Conservation (phyloP, 1,140 invertebrate genomes). For the Hycleus phaleratus region DNA sequence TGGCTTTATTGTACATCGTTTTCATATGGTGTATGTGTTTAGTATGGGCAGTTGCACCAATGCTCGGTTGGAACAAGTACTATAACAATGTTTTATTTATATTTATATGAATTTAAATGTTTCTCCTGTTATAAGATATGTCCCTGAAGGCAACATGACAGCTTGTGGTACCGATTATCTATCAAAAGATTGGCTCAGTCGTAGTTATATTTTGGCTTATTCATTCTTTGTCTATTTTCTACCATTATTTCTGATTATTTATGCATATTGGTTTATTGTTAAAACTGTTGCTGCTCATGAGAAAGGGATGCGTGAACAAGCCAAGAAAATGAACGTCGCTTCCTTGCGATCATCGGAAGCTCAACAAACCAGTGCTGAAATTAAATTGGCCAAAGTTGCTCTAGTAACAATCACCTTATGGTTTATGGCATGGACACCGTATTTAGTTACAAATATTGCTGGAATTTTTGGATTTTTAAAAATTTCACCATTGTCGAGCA, state of each 20-base stretch:
- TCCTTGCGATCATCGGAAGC: slow-evolving; percentile 62
- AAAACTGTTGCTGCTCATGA: slow-evolving; percentile 71
- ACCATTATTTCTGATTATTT: slow-evolving; percentile 64
- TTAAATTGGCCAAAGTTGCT: slow-evolving; percentile 71
- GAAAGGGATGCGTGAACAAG: slow-evolving; percentile 71
- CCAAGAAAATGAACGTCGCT: slow-evolving; percentile 78
- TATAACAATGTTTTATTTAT: too few species aligned
- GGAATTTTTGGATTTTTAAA: slow-evolving; percentile 60
- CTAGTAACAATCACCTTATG: slow-evolving; percentile 72
- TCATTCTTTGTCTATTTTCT: slow-evolving; percentile 60
- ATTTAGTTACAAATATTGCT: slow-evolving; percentile 67
- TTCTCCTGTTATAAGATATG: slow-evolving; percentile 44
- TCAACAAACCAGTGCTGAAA: slow-evolving; percentile 59
- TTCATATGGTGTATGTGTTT: slow-evolving; percentile 60
- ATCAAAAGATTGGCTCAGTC: slow-evolving; percentile 52
- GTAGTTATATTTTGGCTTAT: slow-evolving; percentile 63
- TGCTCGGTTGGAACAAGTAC: slow-evolving; percentile 69
- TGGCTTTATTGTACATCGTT: slow-evolving; percentile 58
- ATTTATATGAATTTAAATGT: too few species aligned
- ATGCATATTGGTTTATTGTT: slow-evolving; percentile 72
- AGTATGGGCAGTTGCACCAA: slow-evolving; percentile 60
- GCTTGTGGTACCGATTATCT: slow-evolving; percentile 80
- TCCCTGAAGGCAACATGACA: slow-evolving; percentile 81
- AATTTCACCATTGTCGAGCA: slow-evolving; percentile 63
- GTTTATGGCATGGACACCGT: slow-evolving; percentile 80